phyloP scores from a whole-genome alignment of 2,888 invertebrate genomes.

The Cheilosia soror region DNA sequence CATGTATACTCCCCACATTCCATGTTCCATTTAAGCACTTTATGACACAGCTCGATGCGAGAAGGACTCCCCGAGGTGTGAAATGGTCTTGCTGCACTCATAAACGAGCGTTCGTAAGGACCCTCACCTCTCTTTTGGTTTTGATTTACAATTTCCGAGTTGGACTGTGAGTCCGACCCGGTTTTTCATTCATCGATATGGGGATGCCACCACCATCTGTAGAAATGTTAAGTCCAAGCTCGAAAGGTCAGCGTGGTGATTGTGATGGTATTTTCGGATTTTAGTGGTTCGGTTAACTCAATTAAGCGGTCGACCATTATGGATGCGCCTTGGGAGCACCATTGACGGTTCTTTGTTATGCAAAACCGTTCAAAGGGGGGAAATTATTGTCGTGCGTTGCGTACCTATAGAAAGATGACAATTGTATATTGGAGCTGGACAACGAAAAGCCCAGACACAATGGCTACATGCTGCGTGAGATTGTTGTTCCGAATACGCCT shows the following conservation, averaged over 20 bases:
- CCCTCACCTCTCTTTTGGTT: slow-evolving; percentile 52
- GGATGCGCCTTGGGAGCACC: slow-evolving; percentile 62
- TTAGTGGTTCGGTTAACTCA: slow-evolving; percentile 65
- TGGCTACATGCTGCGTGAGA: slow-evolving; percentile 70
- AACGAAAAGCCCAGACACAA: slow-evolving; percentile 67
- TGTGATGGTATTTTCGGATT: slow-evolving; percentile 18
- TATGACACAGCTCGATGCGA: slow-evolving; percentile 53
- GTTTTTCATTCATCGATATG: slow-evolving; percentile 69
- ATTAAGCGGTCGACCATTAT: slow-evolving; percentile 67
- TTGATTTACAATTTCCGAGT: slow-evolving; percentile 74
- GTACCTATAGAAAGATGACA: slow-evolving; percentile 49
- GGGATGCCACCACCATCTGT: slow-evolving; percentile 16
- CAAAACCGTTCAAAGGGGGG: slow-evolving; percentile 16
- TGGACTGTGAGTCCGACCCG: slow-evolving; percentile 37
- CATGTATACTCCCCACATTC: slow-evolving; percentile 15
- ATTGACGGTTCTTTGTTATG: slow-evolving; percentile 63
- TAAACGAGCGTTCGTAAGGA: slow-evolving; percentile 70
- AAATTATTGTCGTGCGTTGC: not conserved
- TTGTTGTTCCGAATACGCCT: slow-evolving; percentile 44
- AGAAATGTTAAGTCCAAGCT: slow-evolving; percentile 10
- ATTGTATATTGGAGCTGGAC: slow-evolving; percentile 46
- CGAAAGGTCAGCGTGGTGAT: slow-evolving; percentile 40
- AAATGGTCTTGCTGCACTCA: slow-evolving; percentile 70
- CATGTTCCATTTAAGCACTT: slow-evolving; percentile 41
- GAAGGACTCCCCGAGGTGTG: slow-evolving; percentile 73